Percentiles rank a stretch among this genome's conserved stretches.
Evolutionary conservation across 2,113 vertebrate species (phyloP).

Genomic region (Ia io): DNA sequence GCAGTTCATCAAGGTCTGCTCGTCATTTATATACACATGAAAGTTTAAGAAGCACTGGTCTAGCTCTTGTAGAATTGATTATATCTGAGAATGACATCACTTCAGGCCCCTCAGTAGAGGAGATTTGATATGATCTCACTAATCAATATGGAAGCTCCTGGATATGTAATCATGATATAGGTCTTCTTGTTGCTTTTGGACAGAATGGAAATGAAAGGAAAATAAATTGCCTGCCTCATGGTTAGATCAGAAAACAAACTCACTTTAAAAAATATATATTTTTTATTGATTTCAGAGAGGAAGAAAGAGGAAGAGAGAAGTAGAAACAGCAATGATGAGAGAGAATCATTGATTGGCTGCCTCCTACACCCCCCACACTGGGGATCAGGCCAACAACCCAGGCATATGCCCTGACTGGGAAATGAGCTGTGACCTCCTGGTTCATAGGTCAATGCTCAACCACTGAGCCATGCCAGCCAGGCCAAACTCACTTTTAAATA

Average conservation of each 20-base stretch:
- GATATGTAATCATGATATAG: slow-evolving; percentile 46
- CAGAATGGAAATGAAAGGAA: slow-evolving; percentile 41
- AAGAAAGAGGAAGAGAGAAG: too few species aligned
- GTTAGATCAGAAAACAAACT: neutral
- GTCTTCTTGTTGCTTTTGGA: slow-evolving; percentile 56
- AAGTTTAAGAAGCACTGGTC: neutral
- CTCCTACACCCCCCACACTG: too few species aligned
- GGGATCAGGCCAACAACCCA: too few species aligned
- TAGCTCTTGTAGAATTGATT: neutral
- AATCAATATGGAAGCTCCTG: slow-evolving; percentile 57
- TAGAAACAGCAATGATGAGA: too few species aligned
- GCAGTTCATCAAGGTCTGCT: neutral
- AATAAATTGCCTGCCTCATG: neutral
- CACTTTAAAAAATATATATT: neutral
- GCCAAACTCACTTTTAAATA: neutral
- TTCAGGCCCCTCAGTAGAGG: slow-evolving; percentile 26
- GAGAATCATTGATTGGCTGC: too few species aligned
- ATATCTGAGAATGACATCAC: neutral
- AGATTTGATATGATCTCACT: slow-evolving; percentile 66
- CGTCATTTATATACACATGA: neutral
- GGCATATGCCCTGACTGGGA: too few species aligned
- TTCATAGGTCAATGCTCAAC: too few species aligned
- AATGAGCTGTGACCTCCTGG: too few species aligned
- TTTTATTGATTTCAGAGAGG: too few species aligned
- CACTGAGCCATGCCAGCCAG: too few species aligned